phyloP scores from a whole-genome alignment of 23 tunicate genomes.

The Aplidium turbinatum region DNA sequence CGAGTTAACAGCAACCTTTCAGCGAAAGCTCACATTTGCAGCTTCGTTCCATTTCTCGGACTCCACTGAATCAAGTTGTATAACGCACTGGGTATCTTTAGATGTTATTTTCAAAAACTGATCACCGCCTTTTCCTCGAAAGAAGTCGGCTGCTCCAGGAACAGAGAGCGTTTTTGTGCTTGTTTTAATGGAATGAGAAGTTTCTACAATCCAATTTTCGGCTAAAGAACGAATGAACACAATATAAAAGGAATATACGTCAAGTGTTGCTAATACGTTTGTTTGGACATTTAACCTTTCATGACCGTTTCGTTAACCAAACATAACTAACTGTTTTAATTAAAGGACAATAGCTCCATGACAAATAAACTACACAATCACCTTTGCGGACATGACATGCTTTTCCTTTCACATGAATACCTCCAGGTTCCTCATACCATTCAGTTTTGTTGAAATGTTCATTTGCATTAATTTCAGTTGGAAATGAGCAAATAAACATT shows the following conservation, averaged over 20 bases:
- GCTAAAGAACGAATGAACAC: not conserved
- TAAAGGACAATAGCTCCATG: too few relatives aligned
- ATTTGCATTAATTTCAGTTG: not conserved
- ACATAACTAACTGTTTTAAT: too few relatives aligned
- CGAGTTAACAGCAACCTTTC: too few relatives aligned
- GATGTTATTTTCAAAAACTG: conserved; percentile 2
- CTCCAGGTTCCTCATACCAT: conserved; percentile 3
- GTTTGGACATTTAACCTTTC: too few relatives aligned
- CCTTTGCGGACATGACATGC: not conserved
- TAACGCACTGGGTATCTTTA: not conserved
- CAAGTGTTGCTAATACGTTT: too few relatives aligned
- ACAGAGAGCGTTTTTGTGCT: not conserved
- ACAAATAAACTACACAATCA: too few relatives aligned
- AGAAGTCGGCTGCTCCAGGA: not conserved
- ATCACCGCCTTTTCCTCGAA: not conserved
- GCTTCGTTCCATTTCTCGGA: not conserved
- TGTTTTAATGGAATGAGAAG: not conserved
- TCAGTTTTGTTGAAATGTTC: not conserved
- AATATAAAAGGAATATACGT: too few relatives aligned
- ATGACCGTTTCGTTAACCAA: too few relatives aligned
- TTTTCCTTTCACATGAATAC: not conserved
- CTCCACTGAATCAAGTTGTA: not conserved
- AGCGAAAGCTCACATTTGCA: too few relatives aligned
- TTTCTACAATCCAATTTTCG: not conserved
- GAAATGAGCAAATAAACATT: not conserved